Conservation (phyloP, 2,797 vertebrate species). For the Eptatretus atami region DNA sequence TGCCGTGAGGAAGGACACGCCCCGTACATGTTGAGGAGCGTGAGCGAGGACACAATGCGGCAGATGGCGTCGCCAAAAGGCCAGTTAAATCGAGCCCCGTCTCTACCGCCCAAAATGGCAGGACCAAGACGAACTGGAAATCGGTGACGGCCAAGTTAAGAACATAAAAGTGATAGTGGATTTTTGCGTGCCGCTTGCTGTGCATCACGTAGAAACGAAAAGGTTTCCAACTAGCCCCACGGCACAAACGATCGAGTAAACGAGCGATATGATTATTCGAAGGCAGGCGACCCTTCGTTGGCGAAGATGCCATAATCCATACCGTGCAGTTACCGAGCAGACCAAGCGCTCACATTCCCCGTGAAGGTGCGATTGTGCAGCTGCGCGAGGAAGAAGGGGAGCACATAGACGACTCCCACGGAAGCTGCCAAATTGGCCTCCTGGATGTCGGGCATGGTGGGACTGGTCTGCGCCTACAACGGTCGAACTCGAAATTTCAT, state of each 20-base stretch:
- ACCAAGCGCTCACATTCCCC: not conserved
- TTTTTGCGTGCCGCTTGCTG: conserved; percentile 14
- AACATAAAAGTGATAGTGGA: conserved; percentile 24
- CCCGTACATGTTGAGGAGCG: conserved; percentile 22
- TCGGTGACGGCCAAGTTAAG: conserved; percentile 28
- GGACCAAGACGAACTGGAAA: conserved; percentile 23
- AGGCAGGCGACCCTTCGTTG: not conserved
- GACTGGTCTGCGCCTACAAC: too few species aligned
- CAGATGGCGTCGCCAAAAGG: conserved; percentile 24
- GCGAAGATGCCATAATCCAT: too few species aligned
- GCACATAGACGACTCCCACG: too few species aligned
- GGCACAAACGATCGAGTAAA: conserved; percentile 1
- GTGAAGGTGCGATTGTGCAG: not conserved
- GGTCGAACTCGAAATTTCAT: too few species aligned
- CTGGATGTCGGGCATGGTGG: too few species aligned
- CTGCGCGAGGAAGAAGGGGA: not conserved
- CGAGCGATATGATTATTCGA: conserved; percentile 5
- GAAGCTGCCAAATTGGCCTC: too few species aligned
- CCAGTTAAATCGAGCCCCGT: conserved; percentile 29
- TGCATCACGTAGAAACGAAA: conserved; percentile 25
- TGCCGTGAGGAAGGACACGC: conserved; percentile 26
- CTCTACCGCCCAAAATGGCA: conserved; percentile 34
- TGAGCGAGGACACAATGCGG: conserved; percentile 22
- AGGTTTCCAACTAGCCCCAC: conserved; percentile 20
- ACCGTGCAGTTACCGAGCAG: not conserved